phyloP scores from a whole-genome alignment of 1,140 invertebrate genomes.

The Schmidtea mediterranea region DNA sequence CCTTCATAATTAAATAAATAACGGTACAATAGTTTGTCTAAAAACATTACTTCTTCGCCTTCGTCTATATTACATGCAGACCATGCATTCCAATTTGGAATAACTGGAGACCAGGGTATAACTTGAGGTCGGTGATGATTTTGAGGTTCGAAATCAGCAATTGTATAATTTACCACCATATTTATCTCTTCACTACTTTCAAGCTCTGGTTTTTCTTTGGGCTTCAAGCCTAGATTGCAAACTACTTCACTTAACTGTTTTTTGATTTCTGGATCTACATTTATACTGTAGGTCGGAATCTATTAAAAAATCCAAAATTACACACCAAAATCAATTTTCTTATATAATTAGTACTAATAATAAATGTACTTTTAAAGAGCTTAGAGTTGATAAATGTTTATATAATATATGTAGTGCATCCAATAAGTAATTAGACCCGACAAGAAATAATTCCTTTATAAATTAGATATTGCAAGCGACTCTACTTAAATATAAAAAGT shows the following conservation, averaged over 20 bases:
- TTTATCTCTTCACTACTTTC: conserved; percentile 34
- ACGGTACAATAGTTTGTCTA: not conserved
- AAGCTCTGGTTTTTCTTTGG: conserved; percentile 50
- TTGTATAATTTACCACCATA: conserved; percentile 32
- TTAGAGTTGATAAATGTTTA: too few species aligned
- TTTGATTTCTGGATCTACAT: conserved; percentile 37
- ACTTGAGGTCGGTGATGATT: conserved; percentile 37
- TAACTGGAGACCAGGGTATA: conserved; percentile 75
- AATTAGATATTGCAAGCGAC: too few species aligned
- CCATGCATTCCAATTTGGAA: conserved; percentile 86
- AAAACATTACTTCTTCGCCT: conserved; percentile 23
- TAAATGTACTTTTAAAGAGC: too few species aligned
- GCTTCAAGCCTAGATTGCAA: conserved; percentile 13
- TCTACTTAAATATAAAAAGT: too few species aligned
- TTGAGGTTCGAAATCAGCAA: conserved; percentile 34
- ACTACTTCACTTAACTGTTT: conserved; percentile 31
- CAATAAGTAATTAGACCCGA: too few species aligned
- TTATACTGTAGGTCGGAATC: conserved; percentile 38
- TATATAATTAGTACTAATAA: too few species aligned
- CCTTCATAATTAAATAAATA: not conserved
- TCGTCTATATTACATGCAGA: conserved; percentile 72
- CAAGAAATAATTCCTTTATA: too few species aligned
- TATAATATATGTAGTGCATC: too few species aligned
- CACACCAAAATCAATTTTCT: too few species aligned
- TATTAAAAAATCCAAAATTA: too few species aligned